Base-by-base conservation (phyloP, 2,797 vertebrate species). In the Aeoliscus strigatus region DNA sequence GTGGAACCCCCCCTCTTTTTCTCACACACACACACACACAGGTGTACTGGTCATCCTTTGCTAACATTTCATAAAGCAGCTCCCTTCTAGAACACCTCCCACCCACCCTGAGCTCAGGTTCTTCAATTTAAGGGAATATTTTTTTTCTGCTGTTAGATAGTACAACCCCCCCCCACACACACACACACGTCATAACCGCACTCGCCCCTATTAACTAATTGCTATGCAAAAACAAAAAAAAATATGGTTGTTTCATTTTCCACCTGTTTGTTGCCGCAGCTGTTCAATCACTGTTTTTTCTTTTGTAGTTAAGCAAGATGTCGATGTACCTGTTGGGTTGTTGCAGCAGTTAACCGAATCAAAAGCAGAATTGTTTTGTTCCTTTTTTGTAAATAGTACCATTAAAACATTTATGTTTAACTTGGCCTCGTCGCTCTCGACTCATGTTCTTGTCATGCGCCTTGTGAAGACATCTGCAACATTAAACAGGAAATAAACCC, bases 391-490 rank as follows among this genome's bases (percentile, higher is more conserved):
- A 89, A 88, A 90, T 90, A 90, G 86, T 82, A 88, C 84, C 80
- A 89, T 89, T 90, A 90, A 89, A 90, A 89, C 84, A 86, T 87
- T 86, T 85, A 86, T 89, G 86, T 88, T 85, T 81, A 89, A 87
- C 85, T 86, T 82, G 75, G 77, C 32, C 83, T 43, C 47, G 63
- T 60, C 77, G 81, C 62, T 58, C 54, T 62, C 41, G 53, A 21
- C 53, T 72, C 47, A n/a, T n/a, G n/a, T n/a, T n/a, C n/a, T n/a
- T n/a, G n/a, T n/a, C n/a, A n/a, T n/a, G n/a, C n/a, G n/a, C n/a
- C n/a, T n/a, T n/a, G n/a, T n/a, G n/a, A n/a, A n/a, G n/a, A n/a
- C n/a, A n/a, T n/a, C n/a, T n/a, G n/a, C n/a, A n/a, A n/a, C n/a
- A n/a, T n/a, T n/a, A n/a, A n/a, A n/a, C n/a, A n/a, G n/a, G n/a